Evolutionary conservation across 2,113 vertebrate genomes (phyloP), one percentile per base, ranked within the genome.

Genomic region (Vombatus ursinus): DNA sequence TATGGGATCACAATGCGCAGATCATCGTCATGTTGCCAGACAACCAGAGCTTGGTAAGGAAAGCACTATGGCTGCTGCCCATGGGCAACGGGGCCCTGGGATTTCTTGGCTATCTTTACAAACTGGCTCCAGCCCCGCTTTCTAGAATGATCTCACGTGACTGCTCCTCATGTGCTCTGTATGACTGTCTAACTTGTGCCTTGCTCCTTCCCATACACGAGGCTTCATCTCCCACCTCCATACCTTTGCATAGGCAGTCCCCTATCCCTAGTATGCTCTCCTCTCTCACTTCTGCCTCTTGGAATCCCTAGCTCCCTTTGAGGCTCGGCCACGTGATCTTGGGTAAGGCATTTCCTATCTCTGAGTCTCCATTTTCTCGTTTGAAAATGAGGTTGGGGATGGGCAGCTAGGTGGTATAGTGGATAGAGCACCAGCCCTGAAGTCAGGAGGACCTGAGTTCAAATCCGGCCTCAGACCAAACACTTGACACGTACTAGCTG

Each of bases 1-100:
- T 99, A 97, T 99, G 99, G 99, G 99, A 99, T 98, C 99, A 99
- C 97, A 99, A 99, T 0, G 99, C 99, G 92, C 99, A 99, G 98
- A 99, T 99, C 98, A 99, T 99, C 53, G 99, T 99, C 98, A 99
- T 99, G 99, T 98, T 99, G 98, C 99, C 99, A 0, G 99, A 99
- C 98, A 99, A 99, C 98, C 99, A 99, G 96, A 99, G 99, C 97
- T 98, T 99, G 99, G 99, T 99, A 98, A 98, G 99, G 98, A 22
- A 6, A 54, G 50, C 24, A 0, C 89, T 47, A 12, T 90, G 11
- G 0, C 16, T 10, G 0, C 91, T 84, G 94, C 95, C 92, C 90
- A 23, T 0, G 90, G n/a, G 57, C 44, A 57, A 94, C 89, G 0
- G 6, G 49, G 1, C 92, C 90, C 22, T 57, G 47, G 68, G n/a